These are phyloP conservation scores for Indicator maculatus DNA, from an alignment of 2,113 vertebrate genomes.

Conservation along the genomic window DNA sequence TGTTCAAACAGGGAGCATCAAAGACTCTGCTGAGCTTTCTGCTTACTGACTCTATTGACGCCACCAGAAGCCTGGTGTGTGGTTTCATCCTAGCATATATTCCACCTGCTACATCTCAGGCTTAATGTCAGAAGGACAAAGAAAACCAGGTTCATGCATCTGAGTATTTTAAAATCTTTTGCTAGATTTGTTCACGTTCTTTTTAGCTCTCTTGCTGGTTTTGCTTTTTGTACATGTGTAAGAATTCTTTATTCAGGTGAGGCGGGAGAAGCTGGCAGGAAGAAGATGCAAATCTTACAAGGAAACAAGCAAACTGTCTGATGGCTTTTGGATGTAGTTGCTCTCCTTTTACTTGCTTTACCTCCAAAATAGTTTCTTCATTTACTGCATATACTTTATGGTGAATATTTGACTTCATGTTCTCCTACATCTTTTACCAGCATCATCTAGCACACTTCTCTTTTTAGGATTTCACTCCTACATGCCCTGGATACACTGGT, in stretches of 20 bases:
- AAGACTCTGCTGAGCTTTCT: background rate
- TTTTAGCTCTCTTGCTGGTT: background rate
- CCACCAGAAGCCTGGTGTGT: background rate
- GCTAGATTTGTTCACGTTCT: background rate
- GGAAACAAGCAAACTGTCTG: background rate
- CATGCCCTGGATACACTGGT: background rate
- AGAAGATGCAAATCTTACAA: background rate
- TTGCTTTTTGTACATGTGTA: fast-evolving
- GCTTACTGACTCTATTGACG: background rate
- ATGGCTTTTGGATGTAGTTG: background rate
- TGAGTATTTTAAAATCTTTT: background rate
- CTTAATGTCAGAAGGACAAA: background rate
- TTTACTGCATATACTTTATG: background rate
- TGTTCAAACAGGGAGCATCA: background rate
- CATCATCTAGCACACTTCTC: background rate
- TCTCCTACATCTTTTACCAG: background rate
- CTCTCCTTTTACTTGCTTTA: background rate
- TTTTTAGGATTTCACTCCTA: background rate
- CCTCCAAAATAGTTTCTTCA: background rate
- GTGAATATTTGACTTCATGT: background rate
- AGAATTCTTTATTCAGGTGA: background rate
- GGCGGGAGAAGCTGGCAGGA: background rate
- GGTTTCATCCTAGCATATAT: background rate
- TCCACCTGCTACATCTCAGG: background rate
- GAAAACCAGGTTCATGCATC: background rate